A percentile compares a stretch with the other conserved stretches of the same genome.
Conservation (phyloP, 1,140 invertebrate species). For the Tigriopus japonicus region DNA sequence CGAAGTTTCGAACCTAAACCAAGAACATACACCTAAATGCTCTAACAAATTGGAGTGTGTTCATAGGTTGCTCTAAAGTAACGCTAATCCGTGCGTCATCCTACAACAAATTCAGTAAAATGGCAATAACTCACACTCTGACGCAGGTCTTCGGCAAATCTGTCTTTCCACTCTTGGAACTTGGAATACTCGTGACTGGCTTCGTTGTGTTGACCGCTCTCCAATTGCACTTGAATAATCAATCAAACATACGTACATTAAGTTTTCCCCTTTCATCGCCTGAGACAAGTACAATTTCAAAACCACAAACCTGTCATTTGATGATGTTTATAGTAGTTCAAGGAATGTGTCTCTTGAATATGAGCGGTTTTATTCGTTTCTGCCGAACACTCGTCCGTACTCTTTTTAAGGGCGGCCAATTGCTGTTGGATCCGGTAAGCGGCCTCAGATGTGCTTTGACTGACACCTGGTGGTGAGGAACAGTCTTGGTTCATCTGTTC, state of each 20-base stretch:
- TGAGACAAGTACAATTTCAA: too few relatives aligned
- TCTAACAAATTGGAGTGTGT: too few relatives aligned
- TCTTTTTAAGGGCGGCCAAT: slow-evolving; percentile 4
- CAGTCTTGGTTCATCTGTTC: too few relatives aligned
- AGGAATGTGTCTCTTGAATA: slow-evolving; percentile 8
- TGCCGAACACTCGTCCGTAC: neutral
- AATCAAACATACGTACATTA: too few relatives aligned
- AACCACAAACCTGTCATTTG: slow-evolving; percentile 8
- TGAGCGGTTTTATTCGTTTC: slow-evolving; percentile 5
- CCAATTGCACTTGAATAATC: slow-evolving; percentile 10
- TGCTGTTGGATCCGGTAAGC: slow-evolving; percentile 7
- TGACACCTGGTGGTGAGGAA: neutral
- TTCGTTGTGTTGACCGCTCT: slow-evolving; percentile 8
- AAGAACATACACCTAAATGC: too few relatives aligned
- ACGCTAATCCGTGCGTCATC: too few relatives aligned
- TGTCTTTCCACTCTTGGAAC: slow-evolving; percentile 11
- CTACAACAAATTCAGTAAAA: neutral
- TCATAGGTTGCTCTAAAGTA: too few relatives aligned
- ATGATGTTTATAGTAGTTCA: slow-evolving; percentile 13
- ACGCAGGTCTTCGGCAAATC: slow-evolving; percentile 4
- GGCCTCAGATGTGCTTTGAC: neutral
- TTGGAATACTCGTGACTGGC: slow-evolving; percentile 8
- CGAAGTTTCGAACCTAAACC: too few relatives aligned
- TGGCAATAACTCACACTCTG: slow-evolving; percentile 9
- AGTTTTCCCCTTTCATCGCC: too few relatives aligned